These are phyloP conservation scores for Drosophila anceps DNA, from an alignment of 2,888 invertebrate species.

Conservation along the genomic window DNA sequence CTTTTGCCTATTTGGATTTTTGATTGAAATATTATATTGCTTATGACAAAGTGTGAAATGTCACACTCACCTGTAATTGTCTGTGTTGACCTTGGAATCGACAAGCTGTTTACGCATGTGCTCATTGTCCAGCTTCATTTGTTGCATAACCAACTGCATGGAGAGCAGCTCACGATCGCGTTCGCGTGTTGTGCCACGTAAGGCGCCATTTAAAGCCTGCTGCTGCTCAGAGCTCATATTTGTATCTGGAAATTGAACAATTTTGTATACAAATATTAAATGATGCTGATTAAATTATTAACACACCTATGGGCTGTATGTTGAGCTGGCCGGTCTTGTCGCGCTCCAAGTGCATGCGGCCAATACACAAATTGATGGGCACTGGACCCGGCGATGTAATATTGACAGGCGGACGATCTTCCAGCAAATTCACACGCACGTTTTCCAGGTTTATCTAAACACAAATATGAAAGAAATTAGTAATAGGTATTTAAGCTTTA, in stretches of 20 bases:
- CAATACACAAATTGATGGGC: constrained; percentile 91
- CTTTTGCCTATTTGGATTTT: constrained; percentile 76
- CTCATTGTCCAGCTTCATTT: constrained; percentile 88
- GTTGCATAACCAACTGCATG: constrained; percentile 86
- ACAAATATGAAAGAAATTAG: neutral
- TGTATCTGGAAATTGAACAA: constrained; percentile 46
- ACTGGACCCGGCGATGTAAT: constrained; percentile 93
- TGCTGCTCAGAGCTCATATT: constrained; percentile 54
- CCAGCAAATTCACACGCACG: constrained; percentile 90
- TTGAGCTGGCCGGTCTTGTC: constrained; percentile 91
- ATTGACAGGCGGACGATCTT: constrained; percentile 93
- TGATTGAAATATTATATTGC: neutral
- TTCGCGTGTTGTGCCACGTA: constrained; percentile 79
- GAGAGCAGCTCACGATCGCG: constrained; percentile 86
- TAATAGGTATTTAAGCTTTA: neutral
- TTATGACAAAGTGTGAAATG: neutral
- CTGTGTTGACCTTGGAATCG: constrained; percentile 86
- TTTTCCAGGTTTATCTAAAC: constrained; percentile 90
- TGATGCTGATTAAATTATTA: accelerated
- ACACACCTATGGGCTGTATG: constrained; percentile 87
- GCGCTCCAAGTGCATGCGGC: constrained; percentile 89
- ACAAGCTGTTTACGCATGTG: constrained; percentile 88
- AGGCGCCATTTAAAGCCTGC: constrained; percentile 52
- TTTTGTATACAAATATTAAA: neutral
- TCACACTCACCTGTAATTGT: constrained; percentile 86